Base-by-base conservation (phyloP, 1,140 invertebrate species). In the Aporrectodea caliginosa region DNA sequence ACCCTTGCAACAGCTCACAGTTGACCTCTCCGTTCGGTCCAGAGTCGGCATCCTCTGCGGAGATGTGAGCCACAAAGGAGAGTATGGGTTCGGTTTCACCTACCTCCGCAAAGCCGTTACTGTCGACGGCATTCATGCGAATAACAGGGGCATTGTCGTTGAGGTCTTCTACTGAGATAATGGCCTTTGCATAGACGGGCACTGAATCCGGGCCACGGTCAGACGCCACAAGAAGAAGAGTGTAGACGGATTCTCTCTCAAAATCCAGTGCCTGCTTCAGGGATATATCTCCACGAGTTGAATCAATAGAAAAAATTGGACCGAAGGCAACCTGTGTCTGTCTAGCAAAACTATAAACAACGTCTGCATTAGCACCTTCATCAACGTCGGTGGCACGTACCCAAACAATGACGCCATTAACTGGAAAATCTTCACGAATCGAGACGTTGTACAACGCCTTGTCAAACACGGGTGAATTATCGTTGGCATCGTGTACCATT, bases 1-100 rank as follows among this genome's bases (percentile, higher is more conserved):
- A 14, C 16, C 43, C 35, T 35, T 32, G 27, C 22, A 35, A n/a
- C 0, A 78, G 35, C 0, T 0, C 35, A 29, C 69, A 81, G 16
- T 70, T 34, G 14, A 81, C 34, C 14, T 78, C 29, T n/a, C 77
- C 80, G 58, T 78, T 81, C 58, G 32, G 32, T 1, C 77, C 77
- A 1, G 29, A 31, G 35, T 81, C 80, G n/a, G 33, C 34, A 32
- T 81, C 80, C 0, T 35, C 16, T 29, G 76, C 80, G 14, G 72
- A 74, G 31, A 81, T 43, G 35, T 74, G 75, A 16, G 70, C 76
- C 1, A 81, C 80, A 30, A 79, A 79, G 16, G 31, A 75, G n/a
- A 34, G 12, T 16, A 35, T 31, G 0, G 78, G 71, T n/a, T 70
- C 32, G 16, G n/a, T 34, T 31, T 79, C 78, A 29, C 30, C 27